Conservation (phyloP, 2,113 vertebrate genomes). For the Pterocles gutturalis region DNA sequence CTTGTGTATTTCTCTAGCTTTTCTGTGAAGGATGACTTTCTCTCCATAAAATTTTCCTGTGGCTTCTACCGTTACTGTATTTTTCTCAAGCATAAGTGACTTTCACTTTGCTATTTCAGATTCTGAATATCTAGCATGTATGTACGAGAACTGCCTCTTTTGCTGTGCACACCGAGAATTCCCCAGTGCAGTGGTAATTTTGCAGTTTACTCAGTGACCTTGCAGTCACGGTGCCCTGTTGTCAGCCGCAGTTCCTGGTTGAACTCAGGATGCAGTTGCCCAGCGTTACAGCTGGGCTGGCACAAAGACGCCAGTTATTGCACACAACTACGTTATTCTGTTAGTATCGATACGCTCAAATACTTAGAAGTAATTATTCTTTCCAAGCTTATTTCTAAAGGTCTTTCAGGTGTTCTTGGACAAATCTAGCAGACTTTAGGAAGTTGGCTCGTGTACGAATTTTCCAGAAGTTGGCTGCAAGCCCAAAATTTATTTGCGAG, state of each 20-base stretch:
- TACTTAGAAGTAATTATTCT: not conserved
- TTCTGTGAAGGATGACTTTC: not conserved
- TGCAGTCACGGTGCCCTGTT: not conserved
- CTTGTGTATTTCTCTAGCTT: not conserved
- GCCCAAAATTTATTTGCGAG: not conserved
- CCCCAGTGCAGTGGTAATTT: fast-evolving
- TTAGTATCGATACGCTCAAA: not conserved
- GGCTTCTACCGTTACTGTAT: not conserved
- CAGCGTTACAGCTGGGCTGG: not conserved
- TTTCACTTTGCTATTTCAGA: not conserved
- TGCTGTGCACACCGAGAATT: not conserved
- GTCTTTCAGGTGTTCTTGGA: not conserved
- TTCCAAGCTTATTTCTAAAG: not conserved
- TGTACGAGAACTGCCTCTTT: not conserved
- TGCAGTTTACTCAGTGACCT: not conserved
- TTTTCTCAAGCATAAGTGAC: not conserved
- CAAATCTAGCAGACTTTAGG: not conserved
- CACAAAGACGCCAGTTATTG: not conserved
- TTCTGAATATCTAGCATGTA: not conserved
- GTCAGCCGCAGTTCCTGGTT: not conserved
- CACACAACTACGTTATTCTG: not conserved
- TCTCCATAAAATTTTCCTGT: not conserved
- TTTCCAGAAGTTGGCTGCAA: not conserved
- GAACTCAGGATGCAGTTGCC: not conserved
- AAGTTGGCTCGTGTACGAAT: not conserved